These are phyloP conservation scores for Lepidostoma basale DNA, from an alignment of 1,140 invertebrate species.

Conservation along the genomic window DNA sequence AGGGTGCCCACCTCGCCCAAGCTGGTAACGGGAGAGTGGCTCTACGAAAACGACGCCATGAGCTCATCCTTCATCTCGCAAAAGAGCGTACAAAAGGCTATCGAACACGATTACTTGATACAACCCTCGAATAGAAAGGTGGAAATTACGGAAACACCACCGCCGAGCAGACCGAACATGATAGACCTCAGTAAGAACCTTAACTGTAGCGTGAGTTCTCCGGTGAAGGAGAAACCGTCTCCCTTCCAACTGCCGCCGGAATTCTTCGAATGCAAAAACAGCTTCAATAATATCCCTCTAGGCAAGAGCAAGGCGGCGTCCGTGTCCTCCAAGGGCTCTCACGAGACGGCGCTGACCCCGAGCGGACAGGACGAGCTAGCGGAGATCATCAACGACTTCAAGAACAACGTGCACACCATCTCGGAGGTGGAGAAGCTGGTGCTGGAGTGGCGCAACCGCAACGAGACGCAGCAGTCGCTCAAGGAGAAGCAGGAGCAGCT, in stretches of 20 bases:
- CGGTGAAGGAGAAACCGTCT: conserved; percentile 55
- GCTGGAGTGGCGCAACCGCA: conserved; percentile 82
- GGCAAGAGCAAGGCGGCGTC: conserved; percentile 27
- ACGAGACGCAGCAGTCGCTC: conserved; percentile 83
- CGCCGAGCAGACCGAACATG: conserved; percentile 56
- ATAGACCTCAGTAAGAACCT: conserved; percentile 42
- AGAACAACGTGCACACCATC: conserved; percentile 86
- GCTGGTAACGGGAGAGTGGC: conserved; percentile 22
- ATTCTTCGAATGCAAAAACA: conserved; percentile 31
- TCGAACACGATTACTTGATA: conserved; percentile 63
- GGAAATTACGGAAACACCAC: conserved; percentile 50
- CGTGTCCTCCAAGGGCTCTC: conserved; percentile 21
- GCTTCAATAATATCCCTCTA: conserved; percentile 11
- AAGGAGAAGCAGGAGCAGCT: conserved; percentile 84
- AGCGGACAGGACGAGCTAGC: conserved; percentile 75
- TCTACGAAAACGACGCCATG: conserved; percentile 43
- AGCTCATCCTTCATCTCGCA: conserved; percentile 35
- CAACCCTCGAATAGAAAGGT: conserved; percentile 67
- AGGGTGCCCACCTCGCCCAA: conserved; percentile 33
- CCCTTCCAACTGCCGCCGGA: conserved; percentile 50
- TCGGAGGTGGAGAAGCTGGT: conserved; percentile 83
- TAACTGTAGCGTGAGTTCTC: conserved; percentile 10
- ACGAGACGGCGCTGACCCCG: conserved; percentile 44
- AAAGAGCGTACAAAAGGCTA: conserved; percentile 57
- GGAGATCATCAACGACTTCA: conserved; percentile 88